Evolutionary conservation across 2,113 vertebrate genomes (phyloP).

Genomic region (Oceanodroma tethys): DNA sequence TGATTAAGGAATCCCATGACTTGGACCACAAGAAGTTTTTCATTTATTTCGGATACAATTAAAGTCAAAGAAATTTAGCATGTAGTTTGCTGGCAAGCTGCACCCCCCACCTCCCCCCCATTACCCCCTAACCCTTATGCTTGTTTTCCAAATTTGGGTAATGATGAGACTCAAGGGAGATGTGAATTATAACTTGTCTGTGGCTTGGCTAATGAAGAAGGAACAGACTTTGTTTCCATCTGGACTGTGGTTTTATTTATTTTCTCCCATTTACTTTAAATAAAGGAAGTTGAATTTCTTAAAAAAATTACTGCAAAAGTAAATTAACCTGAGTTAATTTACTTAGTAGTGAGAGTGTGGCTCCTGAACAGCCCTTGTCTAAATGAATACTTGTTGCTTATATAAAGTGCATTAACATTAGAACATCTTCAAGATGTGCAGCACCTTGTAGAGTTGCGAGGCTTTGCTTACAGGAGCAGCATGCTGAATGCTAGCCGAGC

Average conservation of each 20-base stretch:
- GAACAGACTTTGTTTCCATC: constrained; percentile 45
- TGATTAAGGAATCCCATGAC: constrained; percentile 25
- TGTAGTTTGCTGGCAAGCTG: constrained; percentile 24
- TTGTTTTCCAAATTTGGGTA: constrained; percentile 32
- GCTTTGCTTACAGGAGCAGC: not conserved
- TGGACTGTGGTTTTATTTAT: constrained; percentile 50
- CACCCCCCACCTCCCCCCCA: not conserved
- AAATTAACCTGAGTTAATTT: not conserved
- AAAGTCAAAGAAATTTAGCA: not conserved
- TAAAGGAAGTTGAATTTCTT: not conserved
- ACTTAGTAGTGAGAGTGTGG: not conserved
- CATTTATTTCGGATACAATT: constrained; percentile 47
- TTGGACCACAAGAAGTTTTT: constrained; percentile 31
- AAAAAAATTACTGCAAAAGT: not conserved
- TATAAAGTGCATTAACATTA: not conserved
- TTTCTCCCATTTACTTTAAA: not conserved
- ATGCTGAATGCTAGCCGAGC: fast-evolving
- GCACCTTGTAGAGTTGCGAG: not conserved
- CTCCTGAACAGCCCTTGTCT: not conserved
- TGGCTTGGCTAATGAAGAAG: constrained; percentile 42
- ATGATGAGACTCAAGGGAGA: constrained; percentile 36
- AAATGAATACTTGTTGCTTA: not conserved
- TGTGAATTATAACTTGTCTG: constrained; percentile 37
- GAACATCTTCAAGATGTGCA: not conserved
- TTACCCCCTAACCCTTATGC: not conserved